A percentile compares a stretch with the other conserved stretches of the same genome.
These are phyloP conservation scores for Andrena minutula DNA, from an alignment of 2,888 invertebrate species.

Conservation along the genomic window DNA sequence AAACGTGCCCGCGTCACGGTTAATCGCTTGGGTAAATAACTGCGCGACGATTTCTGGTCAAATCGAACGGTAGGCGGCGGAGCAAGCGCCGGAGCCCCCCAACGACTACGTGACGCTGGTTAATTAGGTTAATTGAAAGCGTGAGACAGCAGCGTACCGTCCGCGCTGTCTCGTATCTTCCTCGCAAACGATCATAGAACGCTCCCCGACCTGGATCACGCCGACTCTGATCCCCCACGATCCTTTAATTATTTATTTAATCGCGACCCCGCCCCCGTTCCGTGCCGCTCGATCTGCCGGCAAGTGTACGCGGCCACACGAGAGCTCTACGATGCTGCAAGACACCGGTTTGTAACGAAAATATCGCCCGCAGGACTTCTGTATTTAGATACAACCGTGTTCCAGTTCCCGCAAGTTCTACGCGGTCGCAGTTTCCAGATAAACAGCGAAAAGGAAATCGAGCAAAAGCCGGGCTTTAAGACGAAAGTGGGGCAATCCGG, in stretches of 20 bases:
- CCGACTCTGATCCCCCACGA: constrained; percentile 24
- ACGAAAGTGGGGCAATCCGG: no score
- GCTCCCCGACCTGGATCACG: constrained; percentile 40
- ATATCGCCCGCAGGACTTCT: neutral
- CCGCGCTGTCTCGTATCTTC: constrained; percentile 50
- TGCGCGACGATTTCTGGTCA: constrained; percentile 45
- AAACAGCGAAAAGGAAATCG: no score
- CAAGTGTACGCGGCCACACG: neutral
- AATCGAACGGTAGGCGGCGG: constrained; percentile 46
- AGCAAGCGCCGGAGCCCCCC: constrained; percentile 38
- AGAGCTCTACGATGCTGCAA: neutral
- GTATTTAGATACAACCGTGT: no score
- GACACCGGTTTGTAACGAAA: neutral
- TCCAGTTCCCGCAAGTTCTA: no score
- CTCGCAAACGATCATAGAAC: constrained; percentile 41
- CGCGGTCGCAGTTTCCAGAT: no score
- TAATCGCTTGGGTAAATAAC: constrained; percentile 4
- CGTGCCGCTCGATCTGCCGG: neutral
- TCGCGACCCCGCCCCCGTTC: neutral
- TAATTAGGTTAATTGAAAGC: constrained; percentile 76
- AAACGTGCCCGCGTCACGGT: neutral
- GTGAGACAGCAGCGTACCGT: constrained; percentile 52
- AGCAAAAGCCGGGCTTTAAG: no score
- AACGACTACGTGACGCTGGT: constrained; percentile 64
- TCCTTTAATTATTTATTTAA: constrained; percentile 35